phyloP scores from a whole-genome alignment of 2,113 vertebrate genomes.

The Vombatus ursinus region DNA sequence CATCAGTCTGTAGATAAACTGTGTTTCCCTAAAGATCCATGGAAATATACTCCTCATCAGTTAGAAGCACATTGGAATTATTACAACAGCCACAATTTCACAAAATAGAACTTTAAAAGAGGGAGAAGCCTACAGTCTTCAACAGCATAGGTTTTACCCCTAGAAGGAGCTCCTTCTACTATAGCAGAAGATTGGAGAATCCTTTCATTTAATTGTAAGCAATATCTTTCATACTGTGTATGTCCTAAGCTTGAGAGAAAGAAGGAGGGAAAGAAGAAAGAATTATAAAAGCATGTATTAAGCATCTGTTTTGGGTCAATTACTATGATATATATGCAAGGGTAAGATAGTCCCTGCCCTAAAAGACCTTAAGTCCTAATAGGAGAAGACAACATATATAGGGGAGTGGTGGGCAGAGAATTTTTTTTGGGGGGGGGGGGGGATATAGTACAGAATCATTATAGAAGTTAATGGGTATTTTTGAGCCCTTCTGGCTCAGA shows the following conservation, averaged over 20 bases:
- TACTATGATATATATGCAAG: not conserved
- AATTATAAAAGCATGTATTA: not conserved
- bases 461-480: not conserved
- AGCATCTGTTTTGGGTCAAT: not conserved
- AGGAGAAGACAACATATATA: not conserved
- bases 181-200: not conserved
- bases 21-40: not conserved
- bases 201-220: not conserved
- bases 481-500: too few relatives aligned
- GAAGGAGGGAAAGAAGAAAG: not conserved
- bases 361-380: not conserved
- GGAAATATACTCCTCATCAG: not conserved
- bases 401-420: not conserved
- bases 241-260: not conserved
- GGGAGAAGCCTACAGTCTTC: not conserved
- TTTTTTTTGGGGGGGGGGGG: not conserved
- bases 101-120: not conserved
- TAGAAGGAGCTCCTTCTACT: not conserved
- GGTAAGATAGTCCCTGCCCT: not conserved
- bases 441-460: not conserved
- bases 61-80: not conserved
- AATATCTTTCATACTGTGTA: not conserved
- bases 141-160: not conserved
- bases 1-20: not conserved
- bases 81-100: not conserved